Base-by-base conservation (phyloP, 2,113 vertebrate genomes). In the Chloebia gouldiae region DNA sequence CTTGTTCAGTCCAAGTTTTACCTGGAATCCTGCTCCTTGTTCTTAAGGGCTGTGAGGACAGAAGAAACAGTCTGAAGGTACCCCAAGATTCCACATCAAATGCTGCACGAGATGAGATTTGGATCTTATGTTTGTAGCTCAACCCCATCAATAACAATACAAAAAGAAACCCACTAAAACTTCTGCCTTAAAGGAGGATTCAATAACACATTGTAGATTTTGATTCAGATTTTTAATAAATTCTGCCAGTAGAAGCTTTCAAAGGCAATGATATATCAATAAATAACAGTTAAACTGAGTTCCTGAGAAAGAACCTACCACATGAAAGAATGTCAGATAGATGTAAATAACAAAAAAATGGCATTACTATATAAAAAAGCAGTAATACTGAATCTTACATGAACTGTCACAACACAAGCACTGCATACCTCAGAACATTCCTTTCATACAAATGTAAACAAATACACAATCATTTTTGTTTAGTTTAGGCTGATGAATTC, bases 381-480 rank as follows among this genome's bases (percentile, higher is more conserved):
- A 51, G 83, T 98, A 98, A 98, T 98, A 98, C 98, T 99, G 98
- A 98, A 99, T 98, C 98, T 99, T 98, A 98, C 98, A 98, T 98
- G 98, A 98, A 98, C 98, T 98, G 98, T 98, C 98, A 98, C 97
- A 97, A 96, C 97, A 98, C 98, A 98, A 98, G 98, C 98, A 98
- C 98, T 98, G 98, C 98, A 98, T 98, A 98, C 96, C 97, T 96
- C 96, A 95, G 98, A 98, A 98, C 97, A 98, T 97, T 98, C 98
- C 98, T 97, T 98, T 98, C 98, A 98, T 98, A 99, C 98, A 97
- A 98, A 98, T 98, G 98, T 98, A 99, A 99, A 99, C 98, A 99
- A 98, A 97, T 96, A 98, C 98, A 98, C 97, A 97, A 96, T 96
- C 82, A 72, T 91, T 95, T 96, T 92, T 93, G 82, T 92, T 97